Base-by-base conservation (phyloP, 2,113 vertebrate genomes). In the Menidia beryllina region DNA sequence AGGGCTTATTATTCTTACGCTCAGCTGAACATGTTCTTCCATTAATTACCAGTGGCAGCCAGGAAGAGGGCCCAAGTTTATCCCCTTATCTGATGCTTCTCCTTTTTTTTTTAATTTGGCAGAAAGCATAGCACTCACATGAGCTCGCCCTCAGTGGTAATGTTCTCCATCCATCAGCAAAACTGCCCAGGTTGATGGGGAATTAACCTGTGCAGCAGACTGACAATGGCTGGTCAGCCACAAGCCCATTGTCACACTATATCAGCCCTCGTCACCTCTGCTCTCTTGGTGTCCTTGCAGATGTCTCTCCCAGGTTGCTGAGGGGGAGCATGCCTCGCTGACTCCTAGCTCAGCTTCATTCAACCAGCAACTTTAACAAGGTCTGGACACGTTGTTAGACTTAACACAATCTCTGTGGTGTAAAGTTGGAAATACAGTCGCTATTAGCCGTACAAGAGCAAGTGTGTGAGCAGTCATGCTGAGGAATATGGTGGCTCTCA, bases 1-100 rank as follows among this genome's bases (percentile, higher is more conserved):
- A 77, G 72, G 43, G 36, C 76, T 82, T 84, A 69, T 82, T 72
- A 78, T 85, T 83, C 69, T 77, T 80, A 47, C 48, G 34, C 69
- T 47, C 69, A 53, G 65, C 36, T 64, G 54, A 73, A 74, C 74
- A 82, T 81, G 67, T 79, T 72, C 66, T 81, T 85, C 67, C 47
- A 83, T 82, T 87, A 64, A 83, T 82, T 85, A 88, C 58, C 65
- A 61, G 56, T 84, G 79, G 85, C 79, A 77, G 75, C 79, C 65
- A 39, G 84, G 72, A 87, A 75, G 60, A 88, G 74, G 15, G 63
- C 76, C 73, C 75, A 58, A 89, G 79, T 78, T 68, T 73, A 80
- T 83, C 79, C 83, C 73, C 60, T 85, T 83, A 86, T 85, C 82
- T 83, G 80, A 85, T 83, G 77, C 72, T 34, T 88, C 83, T 79